Conservation (phyloP, 2,797 vertebrate species). For the Garrulus glandarius region DNA sequence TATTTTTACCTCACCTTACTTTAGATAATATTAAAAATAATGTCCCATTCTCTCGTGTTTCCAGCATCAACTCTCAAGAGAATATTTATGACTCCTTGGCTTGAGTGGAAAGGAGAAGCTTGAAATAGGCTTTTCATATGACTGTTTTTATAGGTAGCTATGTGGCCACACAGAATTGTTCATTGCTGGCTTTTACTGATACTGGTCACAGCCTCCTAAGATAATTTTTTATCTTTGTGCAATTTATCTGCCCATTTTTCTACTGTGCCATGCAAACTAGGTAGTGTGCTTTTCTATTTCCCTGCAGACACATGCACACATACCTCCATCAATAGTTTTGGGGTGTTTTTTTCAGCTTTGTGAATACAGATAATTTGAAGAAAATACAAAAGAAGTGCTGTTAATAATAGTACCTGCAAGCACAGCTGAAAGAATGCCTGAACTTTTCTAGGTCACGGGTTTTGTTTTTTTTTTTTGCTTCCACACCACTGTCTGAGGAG, state of each 20-base stretch:
- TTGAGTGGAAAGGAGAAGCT: neutral
- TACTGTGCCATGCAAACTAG: neutral
- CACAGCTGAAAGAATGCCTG: neutral
- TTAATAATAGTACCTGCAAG: neutral
- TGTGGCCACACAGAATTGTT: neutral
- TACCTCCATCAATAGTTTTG: neutral
- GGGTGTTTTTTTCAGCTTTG: neutral
- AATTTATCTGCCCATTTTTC: neutral
- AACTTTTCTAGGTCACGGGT: conserved; percentile 25
- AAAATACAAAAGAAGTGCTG: neutral
- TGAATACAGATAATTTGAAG: neutral
- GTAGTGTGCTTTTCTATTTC: neutral
- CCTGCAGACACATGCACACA: neutral
- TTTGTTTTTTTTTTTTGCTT: conserved; percentile 29
- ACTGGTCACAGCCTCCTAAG: neutral
- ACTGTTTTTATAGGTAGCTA: neutral
- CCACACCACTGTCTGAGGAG: neutral
- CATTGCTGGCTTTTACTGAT: neutral
- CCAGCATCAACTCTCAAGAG: neutral
- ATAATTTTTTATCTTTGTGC: neutral
- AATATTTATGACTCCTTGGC: neutral
- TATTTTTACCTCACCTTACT: neutral
- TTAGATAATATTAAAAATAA: neutral
- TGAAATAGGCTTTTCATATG: neutral
- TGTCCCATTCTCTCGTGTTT: neutral